Evolutionary conservation across 2,113 vertebrate genomes (phyloP), one percentile per base, ranked within the genome.

Genomic region (Heliornis fulica): DNA sequence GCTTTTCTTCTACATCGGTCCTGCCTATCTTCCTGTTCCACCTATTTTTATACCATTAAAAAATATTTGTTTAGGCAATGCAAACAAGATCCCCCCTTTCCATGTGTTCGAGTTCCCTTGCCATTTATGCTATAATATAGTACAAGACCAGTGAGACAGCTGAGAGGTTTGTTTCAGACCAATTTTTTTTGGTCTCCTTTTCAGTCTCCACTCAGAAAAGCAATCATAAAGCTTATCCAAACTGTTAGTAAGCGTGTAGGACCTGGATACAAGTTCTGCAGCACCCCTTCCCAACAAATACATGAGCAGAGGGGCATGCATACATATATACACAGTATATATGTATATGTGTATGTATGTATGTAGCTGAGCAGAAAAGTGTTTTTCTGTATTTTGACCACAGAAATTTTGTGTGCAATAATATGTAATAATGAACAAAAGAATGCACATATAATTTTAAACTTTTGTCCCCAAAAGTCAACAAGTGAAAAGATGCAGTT

Each of bases 11-110:
- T 89, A 50, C 87, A 75, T 94, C 31, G 89, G 78, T 59, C 65
- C 63, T 66, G 86, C 46, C 77, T 95, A 91, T 89, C 81, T 97
- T 97, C 94, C 85, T 90, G 78, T 96, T 91, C 84, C 64, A 96
- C 78, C 87, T 96, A 95, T 97, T 97, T 98, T 97, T 97, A 94
- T 94, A 48, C 85, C 85, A 61, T 66, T 54, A 93, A 89, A 90
- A 83, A 96, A 89, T 74, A 82, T 87, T 91, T 94, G 75, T 57
- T 94, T 79, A 94, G 92, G 92, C 94, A 98, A 86, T 69, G 83
- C 89, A 96, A 97, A 94, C 78, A 94, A 92, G 76, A 91, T 91
- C 36, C 48, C 89, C 70, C 68, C 32, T n/a, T 81, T 71, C 80
- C 89, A 92, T 51, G 36, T 95, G 93, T 80, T 83, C 61, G 80